phyloP scores from a whole-genome alignment of 2,113 vertebrate genomes.

The Plotosus lineatus region DNA sequence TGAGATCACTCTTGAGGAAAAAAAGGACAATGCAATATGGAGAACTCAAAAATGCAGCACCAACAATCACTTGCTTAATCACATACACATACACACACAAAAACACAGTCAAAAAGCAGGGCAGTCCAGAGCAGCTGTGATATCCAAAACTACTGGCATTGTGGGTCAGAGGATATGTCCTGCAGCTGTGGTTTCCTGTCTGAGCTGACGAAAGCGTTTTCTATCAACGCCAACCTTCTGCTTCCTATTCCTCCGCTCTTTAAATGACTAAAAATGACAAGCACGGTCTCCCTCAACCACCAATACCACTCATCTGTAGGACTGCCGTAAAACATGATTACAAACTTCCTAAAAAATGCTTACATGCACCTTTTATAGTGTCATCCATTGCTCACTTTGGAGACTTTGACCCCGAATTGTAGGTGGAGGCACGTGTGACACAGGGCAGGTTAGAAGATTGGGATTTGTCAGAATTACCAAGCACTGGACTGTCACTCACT shows the following conservation, averaged over 20 bases:
- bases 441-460: slow-evolving; percentile 51
- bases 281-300: neutral
- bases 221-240: slow-evolving; percentile 63
- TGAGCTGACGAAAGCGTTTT: slow-evolving; percentile 65
- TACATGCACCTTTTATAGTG: neutral
- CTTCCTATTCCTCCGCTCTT: slow-evolving; percentile 57
- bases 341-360: neutral
- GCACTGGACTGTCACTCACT: slow-evolving; percentile 39
- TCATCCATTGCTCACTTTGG: neutral
- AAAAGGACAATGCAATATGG: slow-evolving; percentile 62
- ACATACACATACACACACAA: slow-evolving; percentile 38
- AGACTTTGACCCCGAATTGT: slow-evolving; percentile 25
- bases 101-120: slow-evolving; percentile 45
- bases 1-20: slow-evolving; percentile 60
- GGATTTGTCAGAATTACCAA: slow-evolving; percentile 57
- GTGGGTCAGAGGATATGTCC: slow-evolving; percentile 68
- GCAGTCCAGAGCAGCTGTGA: slow-evolving; percentile 60
- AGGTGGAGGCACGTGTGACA: slow-evolving; percentile 54
- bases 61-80: slow-evolving; percentile 54
- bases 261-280: slow-evolving; percentile 38
- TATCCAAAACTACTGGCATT: slow-evolving; percentile 59
- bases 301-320: neutral
- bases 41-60: slow-evolving; percentile 62
- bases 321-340: neutral
- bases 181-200: slow-evolving; percentile 77